Conservation (phyloP, 1,140 invertebrate genomes). For the Elymnias hypermnestra region DNA sequence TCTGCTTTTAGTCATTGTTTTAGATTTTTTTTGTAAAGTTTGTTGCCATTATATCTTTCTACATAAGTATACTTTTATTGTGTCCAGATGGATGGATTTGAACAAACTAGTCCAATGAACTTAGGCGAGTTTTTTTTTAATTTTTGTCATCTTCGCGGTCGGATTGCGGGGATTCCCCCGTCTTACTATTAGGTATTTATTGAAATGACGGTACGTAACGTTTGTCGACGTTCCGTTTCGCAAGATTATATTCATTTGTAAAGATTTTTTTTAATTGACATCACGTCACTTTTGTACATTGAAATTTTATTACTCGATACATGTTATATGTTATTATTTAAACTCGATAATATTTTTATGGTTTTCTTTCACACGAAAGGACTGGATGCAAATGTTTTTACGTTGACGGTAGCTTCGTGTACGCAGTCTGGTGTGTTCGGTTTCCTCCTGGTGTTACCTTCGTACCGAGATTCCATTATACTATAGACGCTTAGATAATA, state of each 20-base stretch:
- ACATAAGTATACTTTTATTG: slow-evolving; percentile 68
- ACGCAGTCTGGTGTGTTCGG: slow-evolving; percentile 41
- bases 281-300: slow-evolving; percentile 73
- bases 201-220: slow-evolving; percentile 30
- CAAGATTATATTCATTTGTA: slow-evolving; percentile 34
- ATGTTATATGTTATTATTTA: slow-evolving; percentile 69
- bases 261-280: slow-evolving; percentile 57
- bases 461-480: slow-evolving; percentile 56
- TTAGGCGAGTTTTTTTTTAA: slow-evolving; percentile 33
- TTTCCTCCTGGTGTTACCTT: slow-evolving; percentile 61
- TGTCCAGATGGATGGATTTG: slow-evolving; percentile 69
- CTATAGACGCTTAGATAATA: no score
- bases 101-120: slow-evolving; percentile 71
- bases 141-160: slow-evolving; percentile 27
- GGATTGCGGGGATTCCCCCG: slow-evolving; percentile 32
- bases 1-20: slow-evolving; percentile 75
- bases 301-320: slow-evolving; percentile 62
- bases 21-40: slow-evolving; percentile 74
- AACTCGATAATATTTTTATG: slow-evolving; percentile 66
- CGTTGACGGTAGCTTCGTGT: slow-evolving; percentile 59
- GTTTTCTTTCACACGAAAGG: slow-evolving; percentile 64
- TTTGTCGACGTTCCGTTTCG: slow-evolving; percentile 43
- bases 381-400: slow-evolving; percentile 52
- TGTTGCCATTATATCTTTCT: slow-evolving; percentile 75
- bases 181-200: slow-evolving; percentile 53